A percentile compares a stretch with the other conserved stretches of the same genome.
Evolutionary conservation across 1,140 invertebrate species (phyloP).

Genomic region (Branchinecta lynchi): DNA sequence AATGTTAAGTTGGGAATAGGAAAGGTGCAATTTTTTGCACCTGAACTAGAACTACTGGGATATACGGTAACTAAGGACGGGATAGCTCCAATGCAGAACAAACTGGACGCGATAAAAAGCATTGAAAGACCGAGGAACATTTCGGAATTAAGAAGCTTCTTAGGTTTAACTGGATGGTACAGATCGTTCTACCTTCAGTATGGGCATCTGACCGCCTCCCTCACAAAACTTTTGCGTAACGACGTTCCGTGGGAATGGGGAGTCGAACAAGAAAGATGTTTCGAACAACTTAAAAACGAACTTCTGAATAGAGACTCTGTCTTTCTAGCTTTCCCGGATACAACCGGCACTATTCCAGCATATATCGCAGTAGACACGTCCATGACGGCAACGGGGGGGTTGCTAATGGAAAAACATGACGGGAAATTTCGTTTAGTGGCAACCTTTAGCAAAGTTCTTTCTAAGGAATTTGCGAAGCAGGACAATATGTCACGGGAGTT

Average conservation of each 20-base stretch:
- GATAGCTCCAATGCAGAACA: not conserved
- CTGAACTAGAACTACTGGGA: not conserved
- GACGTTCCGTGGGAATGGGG: not conserved
- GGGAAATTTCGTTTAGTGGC: not conserved
- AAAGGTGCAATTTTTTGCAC: constrained; percentile 1
- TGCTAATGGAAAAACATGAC: not conserved
- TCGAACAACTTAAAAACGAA: not conserved
- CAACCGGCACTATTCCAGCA: not conserved
- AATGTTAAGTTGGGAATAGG: not conserved
- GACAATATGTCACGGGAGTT: not conserved
- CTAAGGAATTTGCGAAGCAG: not conserved
- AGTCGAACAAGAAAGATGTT: not conserved
- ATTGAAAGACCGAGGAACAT: not conserved
- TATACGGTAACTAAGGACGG: not conserved
- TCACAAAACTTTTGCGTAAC: not conserved
- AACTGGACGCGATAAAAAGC: not conserved
- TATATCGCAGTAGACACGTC: not conserved
- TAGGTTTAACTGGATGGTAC: not conserved
- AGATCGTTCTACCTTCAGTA: not conserved
- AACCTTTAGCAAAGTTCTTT: not conserved
- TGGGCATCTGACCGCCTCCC: not conserved
- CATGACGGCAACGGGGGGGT: not conserved
- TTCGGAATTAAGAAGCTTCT: not conserved
- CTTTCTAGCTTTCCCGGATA: not conserved
- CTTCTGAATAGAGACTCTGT: not conserved